phyloP scores from a whole-genome alignment of 37 sponge, comb jelly and placozoan species.

The Geodia barretti region DNA sequence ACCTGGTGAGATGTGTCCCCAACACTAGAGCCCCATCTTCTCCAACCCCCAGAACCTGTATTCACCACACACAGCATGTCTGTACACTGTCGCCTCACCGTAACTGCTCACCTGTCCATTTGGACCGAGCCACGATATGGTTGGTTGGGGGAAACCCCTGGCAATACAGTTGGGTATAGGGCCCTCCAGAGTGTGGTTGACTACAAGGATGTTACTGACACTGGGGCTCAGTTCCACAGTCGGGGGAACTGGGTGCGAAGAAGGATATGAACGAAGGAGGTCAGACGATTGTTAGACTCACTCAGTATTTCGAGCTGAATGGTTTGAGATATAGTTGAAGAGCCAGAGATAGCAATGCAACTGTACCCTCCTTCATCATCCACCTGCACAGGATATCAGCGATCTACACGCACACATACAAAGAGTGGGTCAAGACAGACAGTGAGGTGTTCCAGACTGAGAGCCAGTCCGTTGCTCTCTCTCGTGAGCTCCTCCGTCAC shows the following conservation, averaged over 20 bases:
- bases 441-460: background rate
- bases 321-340: background rate
- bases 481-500: background rate
- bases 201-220: background rate
- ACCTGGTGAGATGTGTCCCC: constrained; percentile 3
- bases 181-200: background rate
- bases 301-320: background rate
- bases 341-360: background rate
- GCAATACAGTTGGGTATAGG: constrained; percentile 11
- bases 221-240: background rate
- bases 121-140: constrained; percentile 32
- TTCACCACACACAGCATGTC: too few relatives aligned
- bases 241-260: constrained; percentile 16
- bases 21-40: constrained; percentile 6
- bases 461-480: background rate
- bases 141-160: constrained; percentile 38
- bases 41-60: background rate
- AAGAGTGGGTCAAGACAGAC: background rate
- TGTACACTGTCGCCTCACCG: too few relatives aligned
- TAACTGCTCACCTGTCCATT: background rate
- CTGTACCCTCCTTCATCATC: constrained; percentile 8
- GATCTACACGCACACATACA: background rate
- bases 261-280: too few relatives aligned
- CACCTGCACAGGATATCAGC: too few relatives aligned
- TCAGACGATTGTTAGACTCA: too few relatives aligned